Evolutionary conservation across 1,140 invertebrate species (phyloP).

Genomic region (Diabrotica virgifera): DNA sequence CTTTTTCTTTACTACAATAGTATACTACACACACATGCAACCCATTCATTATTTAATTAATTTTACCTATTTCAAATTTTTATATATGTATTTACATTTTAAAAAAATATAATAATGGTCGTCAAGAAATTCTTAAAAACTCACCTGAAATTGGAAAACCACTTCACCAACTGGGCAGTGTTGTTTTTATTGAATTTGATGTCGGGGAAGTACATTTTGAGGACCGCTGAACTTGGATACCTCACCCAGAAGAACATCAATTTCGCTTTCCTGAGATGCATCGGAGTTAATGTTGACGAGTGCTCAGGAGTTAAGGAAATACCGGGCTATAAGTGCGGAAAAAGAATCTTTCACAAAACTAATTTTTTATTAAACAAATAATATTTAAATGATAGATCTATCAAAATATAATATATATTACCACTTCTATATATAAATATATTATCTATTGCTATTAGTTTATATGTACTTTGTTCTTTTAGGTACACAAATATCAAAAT

Average conservation of each 20-base stretch:
- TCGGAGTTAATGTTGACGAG: conserved; percentile 95
- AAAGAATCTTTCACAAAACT: conserved; percentile 23
- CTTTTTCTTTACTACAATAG: no score
- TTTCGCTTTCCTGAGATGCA: conserved; percentile 99
- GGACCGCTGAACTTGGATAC: conserved; percentile 95
- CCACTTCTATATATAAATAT: conserved; percentile 8
- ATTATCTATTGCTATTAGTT: not conserved
- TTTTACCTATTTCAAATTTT: no score
- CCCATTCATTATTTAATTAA: no score
- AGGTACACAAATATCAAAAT: no score
- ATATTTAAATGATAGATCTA: no score
- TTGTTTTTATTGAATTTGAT: conserved; percentile 99
- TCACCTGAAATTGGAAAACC: conserved; percentile 99
- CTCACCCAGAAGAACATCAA: conserved; percentile 99
- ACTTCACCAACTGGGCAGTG: conserved; percentile 99
- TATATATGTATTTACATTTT: no score
- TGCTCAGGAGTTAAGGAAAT: conserved; percentile 78
- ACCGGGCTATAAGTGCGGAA: conserved; percentile 35
- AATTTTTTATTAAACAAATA: no score
- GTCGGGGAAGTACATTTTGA: conserved; percentile 99
- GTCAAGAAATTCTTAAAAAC: conserved; percentile 45
- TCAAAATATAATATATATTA: no score
- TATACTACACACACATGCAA: no score
- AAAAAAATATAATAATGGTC: no score
- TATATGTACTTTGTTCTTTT: no score